Evolutionary conservation across 2,113 vertebrate species (phyloP).

Genomic region (Neolamprologus sp.): DNA sequence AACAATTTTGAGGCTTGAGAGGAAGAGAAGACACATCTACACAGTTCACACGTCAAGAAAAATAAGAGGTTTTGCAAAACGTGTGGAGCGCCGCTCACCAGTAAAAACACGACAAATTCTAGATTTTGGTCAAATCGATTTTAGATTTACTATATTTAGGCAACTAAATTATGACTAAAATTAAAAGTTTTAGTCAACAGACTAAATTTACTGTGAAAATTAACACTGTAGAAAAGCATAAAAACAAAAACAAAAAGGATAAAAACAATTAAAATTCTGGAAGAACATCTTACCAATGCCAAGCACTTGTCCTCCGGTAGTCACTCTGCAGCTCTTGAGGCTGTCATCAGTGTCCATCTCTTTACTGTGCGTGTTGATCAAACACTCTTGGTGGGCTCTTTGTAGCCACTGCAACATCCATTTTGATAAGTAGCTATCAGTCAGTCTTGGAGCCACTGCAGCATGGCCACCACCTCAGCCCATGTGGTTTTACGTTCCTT

Average conservation of each 20-base stretch:
- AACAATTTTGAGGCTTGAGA: neutral
- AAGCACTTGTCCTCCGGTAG: neutral
- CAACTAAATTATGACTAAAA: neutral
- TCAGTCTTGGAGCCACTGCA: constrained; percentile 27
- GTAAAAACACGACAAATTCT: rapidly evolving
- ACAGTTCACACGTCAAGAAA: neutral
- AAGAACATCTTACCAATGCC: constrained; percentile 30
- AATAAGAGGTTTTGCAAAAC: neutral
- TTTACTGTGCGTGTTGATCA: constrained; percentile 1
- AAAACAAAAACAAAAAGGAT: neutral
- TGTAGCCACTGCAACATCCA: constrained; percentile 15
- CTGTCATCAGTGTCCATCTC: constrained; percentile 10
- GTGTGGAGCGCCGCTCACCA: neutral
- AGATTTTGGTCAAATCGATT: neutral
- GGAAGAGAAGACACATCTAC: neutral
- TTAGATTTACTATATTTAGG: neutral
- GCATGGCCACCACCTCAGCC: constrained; percentile 21
- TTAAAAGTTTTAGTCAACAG: neutral
- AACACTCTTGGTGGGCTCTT: constrained; percentile 14
- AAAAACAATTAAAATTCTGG: neutral
- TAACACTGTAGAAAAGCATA: neutral
- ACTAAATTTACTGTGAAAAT: neutral
- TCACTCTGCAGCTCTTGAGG: constrained; percentile 6
- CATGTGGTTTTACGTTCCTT: constrained; percentile 15
- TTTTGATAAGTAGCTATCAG: constrained; percentile 10